Evolutionary conservation across 2,113 vertebrate species (phyloP), one percentile per base, ranked within the genome.

Genomic region (Coturnix japonica): DNA sequence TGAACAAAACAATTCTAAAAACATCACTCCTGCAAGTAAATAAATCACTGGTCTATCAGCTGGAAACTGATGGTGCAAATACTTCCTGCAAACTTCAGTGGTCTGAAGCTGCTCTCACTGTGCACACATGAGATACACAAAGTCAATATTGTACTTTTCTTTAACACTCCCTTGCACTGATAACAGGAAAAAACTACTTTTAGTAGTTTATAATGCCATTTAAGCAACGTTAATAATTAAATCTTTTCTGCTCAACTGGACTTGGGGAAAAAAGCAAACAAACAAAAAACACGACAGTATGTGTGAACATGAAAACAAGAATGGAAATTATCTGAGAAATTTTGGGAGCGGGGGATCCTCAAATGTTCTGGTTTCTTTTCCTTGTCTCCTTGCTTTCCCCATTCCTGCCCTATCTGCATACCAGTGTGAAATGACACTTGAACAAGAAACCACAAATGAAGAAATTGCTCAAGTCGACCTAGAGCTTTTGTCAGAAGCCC

Each of bases 391-490:
- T 81, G 67, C 47, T 43, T 83, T 94, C 69, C 79, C 39, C 79
- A 72, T 92, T 91, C 94, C 75, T 81, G 72, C 11, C 60, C 72
- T 91, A 64, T 74, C 75, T 78, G 56, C 75, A 60, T 35, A 60
- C 26, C 76, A 87, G 30, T 33, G 20, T 30, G 60, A 85, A 77
- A 83, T 4, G 51, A 65, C 79, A 64, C 91, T 89, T 37, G 33
- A 91, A 71, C 19, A 60, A 89, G 60, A 93, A 77, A 71, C 30
- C 39, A 74, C 75, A 74, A 66, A 76, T 0, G 6, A 87, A 82
- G 78, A 80, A 87, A 91, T 22, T 80, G 22, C n/a, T 95, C 43
- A 39, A 73, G 74, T 46, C 59, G 35, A 81, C 8, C 86, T 59
- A 76, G 21, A 84, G 44, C 30, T 87, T 65, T 73, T 79, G 71